These are phyloP conservation scores for Pipistrellus pygmaeus DNA, from an alignment of 2,797 vertebrate genomes.

Conservation along the genomic window DNA sequence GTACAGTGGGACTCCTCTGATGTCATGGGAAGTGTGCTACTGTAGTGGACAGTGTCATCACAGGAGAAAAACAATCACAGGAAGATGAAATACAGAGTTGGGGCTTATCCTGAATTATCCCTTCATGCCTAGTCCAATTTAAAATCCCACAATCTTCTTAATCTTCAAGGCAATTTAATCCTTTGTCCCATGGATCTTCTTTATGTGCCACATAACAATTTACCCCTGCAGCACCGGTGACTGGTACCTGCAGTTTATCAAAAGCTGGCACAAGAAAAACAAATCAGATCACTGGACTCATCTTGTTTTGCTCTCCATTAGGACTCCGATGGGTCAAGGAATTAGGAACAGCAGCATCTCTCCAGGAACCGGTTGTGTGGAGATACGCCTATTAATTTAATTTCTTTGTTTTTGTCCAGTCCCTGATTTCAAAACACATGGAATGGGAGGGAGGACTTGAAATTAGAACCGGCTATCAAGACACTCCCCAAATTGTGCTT, in stretches of 20 bases:
- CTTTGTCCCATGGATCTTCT: neutral
- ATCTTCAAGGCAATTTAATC: neutral
- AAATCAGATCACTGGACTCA: neutral
- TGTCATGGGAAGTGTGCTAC: neutral
- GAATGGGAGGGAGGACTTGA: conserved; percentile 62
- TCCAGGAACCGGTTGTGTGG: conserved; percentile 8
- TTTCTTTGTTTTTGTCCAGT: conserved; percentile 57
- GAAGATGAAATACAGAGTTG: neutral
- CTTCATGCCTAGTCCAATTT: neutral
- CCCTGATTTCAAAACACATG: conserved; percentile 65
- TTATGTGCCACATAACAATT: neutral
- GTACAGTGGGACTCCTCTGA: neutral
- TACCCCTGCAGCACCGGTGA: neutral
- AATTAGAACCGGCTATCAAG: conserved; percentile 78
- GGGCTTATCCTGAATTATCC: conserved; percentile 11
- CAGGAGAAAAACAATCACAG: neutral
- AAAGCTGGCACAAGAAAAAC: neutral
- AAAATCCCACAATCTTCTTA: conserved; percentile 7
- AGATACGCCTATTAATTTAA: conserved; percentile 58
- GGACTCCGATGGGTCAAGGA: neutral
- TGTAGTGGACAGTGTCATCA: neutral
- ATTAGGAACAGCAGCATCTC: neutral
- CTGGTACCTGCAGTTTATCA: neutral
- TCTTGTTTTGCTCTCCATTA: neutral
- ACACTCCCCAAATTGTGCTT: conserved; percentile 80